Conservation (phyloP, 2,888 invertebrate species). For the Hedya salicella region DNA sequence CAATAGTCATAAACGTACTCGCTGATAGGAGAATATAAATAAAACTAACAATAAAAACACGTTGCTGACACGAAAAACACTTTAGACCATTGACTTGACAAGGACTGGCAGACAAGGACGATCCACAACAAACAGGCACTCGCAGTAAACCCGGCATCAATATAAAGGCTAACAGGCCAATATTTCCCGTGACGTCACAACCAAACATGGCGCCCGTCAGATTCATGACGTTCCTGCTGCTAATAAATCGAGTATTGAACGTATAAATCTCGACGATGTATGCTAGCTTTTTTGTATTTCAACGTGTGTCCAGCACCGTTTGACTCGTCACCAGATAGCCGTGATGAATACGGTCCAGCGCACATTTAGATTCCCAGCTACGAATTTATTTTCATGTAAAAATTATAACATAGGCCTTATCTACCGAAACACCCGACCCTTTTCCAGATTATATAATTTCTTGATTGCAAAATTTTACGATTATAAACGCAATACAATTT, state of each 20-base stretch:
- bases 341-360: conserved; percentile 21
- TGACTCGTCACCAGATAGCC: conserved; percentile 40
- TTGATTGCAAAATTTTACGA: conserved; percentile 38
- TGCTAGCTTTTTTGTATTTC: conserved; percentile 49
- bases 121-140: conserved; percentile 42
- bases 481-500: conserved; percentile 40
- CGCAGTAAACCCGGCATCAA: conserved; percentile 47
- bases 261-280: conserved; percentile 51
- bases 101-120: conserved; percentile 14
- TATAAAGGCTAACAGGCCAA: conserved; percentile 46
- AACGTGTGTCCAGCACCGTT: conserved; percentile 47
- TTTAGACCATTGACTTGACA: conserved; percentile 20
- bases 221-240: conserved; percentile 47
- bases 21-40: neutral
- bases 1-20: neutral
- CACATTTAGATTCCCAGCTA: conserved; percentile 28
- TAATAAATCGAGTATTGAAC: conserved; percentile 50
- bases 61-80: conserved; percentile 20
- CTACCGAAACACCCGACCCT: conserved; percentile 24
- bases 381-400: conserved; percentile 17
- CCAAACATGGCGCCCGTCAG: conserved; percentile 46
- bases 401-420: conserved; percentile 27
- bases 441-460: conserved; percentile 30
- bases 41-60: conserved; percentile 7
- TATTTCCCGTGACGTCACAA: conserved; percentile 50